Evolutionary conservation across 1,140 invertebrate genomes (phyloP), one percentile per base, ranked within the genome.

Genomic region (Drosophila littoralis): DNA sequence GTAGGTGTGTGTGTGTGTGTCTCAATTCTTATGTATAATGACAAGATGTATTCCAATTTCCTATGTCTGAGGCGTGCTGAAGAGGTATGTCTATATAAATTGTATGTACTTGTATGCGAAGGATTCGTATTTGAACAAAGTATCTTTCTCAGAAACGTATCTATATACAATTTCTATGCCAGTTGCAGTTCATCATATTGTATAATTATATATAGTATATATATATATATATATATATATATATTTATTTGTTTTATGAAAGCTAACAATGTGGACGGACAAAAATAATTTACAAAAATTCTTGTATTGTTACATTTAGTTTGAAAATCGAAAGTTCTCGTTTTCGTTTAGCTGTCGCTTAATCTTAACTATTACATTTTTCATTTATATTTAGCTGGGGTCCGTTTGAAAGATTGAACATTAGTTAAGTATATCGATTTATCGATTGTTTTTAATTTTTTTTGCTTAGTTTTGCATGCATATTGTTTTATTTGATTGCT

Each of bases 211-310:
- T 71, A 52, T 68, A 67, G 22, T 55, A 32, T 67, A 66, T 84
- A 84, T 81, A 67, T 77, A 67, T 64, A 42, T 79, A 59, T 74
- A 54, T 79, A 64, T 75, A 67, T 76, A 75, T 81, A 57, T 74
- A 60, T 60, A 51, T 52, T 76, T 66, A 71, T 81, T 78, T 83
- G 57, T 78, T 71, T 81, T 91, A 91, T 91, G 90, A 91, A 91
- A 91, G 90, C 86, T 91, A 91, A 91, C 86, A 91, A 91, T 91
- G 90, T 91, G 90, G 90, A 91, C 90, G 90, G 90, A 91, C 83
- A 89, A 91, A 91, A 91, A 91, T 83, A 91, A 91, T 89, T 84
- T 90, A 90, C 80, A 91, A 91, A 91, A 89, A 91, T 90, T 90
- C 86, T 75, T 91, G 86, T 91, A 81, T 89, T 84, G 81, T 91